Evolutionary conservation across 2,888 invertebrate genomes (phyloP).

Genomic region (Morpho helenor): DNA sequence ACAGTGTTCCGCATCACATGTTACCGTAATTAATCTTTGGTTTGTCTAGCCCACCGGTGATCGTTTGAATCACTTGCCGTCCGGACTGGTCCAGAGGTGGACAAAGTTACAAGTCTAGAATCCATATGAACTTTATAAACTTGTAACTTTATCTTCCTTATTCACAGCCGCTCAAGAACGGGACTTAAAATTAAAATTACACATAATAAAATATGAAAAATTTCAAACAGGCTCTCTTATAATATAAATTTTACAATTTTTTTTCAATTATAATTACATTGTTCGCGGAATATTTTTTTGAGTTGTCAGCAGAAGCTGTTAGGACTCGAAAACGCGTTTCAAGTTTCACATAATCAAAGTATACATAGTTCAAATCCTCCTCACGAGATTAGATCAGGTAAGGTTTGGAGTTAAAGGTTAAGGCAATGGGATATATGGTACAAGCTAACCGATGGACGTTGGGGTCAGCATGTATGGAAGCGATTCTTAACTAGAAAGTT

Average conservation of each 20-base stretch:
- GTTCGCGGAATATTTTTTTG: slow-evolving; percentile 10
- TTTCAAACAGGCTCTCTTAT: slow-evolving; percentile 47
- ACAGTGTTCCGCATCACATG: slow-evolving; percentile 58
- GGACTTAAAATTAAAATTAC: slow-evolving; percentile 35
- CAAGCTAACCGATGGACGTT: too few relatives aligned
- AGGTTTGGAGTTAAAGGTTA: too few relatives aligned
- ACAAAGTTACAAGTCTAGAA: too few relatives aligned
- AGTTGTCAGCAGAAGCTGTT: slow-evolving; percentile 19
- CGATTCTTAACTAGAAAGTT: too few relatives aligned
- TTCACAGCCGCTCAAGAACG: slow-evolving; percentile 1
- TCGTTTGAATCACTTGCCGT: slow-evolving; percentile 47
- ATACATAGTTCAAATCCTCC: too few relatives aligned
- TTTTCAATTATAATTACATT: slow-evolving; percentile 17
- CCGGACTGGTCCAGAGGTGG: not conserved
- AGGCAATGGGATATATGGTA: too few relatives aligned
- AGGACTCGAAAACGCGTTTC: slow-evolving; percentile 3
- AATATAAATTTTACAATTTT: slow-evolving; percentile 25
- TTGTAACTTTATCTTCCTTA: not conserved
- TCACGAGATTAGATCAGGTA: too few relatives aligned
- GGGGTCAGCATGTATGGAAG: too few relatives aligned
- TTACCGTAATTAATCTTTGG: slow-evolving; percentile 69
- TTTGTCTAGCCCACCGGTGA: slow-evolving; percentile 74
- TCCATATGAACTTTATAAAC: not conserved
- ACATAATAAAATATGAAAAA: slow-evolving; percentile 56
- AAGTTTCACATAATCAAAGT: too few relatives aligned